Evolutionary conservation across 2,888 invertebrate species (phyloP).

Genomic region (Dione juno): DNA sequence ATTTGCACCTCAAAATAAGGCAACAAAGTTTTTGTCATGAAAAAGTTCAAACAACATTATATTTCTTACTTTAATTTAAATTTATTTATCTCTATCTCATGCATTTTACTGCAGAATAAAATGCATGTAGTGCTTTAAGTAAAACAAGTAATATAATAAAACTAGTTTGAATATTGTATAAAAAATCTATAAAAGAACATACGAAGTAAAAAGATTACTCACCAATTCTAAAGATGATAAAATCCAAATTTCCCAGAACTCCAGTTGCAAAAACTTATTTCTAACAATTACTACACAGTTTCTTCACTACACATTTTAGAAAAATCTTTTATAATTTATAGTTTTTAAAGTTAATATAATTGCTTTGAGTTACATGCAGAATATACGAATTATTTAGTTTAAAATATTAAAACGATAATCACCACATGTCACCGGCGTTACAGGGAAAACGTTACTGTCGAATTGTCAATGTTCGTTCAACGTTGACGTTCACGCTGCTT

Average conservation of each 20-base stretch:
- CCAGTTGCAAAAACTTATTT: slow-evolving; percentile 59
- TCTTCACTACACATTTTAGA: slow-evolving; percentile 59
- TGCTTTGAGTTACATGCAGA: slow-evolving; percentile 29
- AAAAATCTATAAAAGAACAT: slow-evolving; percentile 26
- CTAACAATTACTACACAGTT: slow-evolving; percentile 58
- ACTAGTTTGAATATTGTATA: slow-evolving; percentile 4
- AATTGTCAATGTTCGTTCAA: slow-evolving; percentile 14
- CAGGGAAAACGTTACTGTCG: slow-evolving; percentile 41
- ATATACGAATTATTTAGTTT: slow-evolving; percentile 37
- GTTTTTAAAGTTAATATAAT: slow-evolving; percentile 15
- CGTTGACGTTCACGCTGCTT: slow-evolving; percentile 26
- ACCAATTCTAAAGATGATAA: slow-evolving; percentile 70
- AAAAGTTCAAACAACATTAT: too few relatives aligned
- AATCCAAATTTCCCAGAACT: slow-evolving; percentile 78
- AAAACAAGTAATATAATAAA: slow-evolving; percentile 10
- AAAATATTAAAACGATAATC: slow-evolving; percentile 32
- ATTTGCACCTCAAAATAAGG: too few relatives aligned
- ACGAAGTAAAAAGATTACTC: slow-evolving; percentile 60
- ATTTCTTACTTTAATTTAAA: slow-evolving; percentile 5
- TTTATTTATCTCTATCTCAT: neutral
- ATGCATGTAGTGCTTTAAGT: neutral
- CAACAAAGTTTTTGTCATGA: too few relatives aligned
- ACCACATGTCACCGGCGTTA: slow-evolving; percentile 37
- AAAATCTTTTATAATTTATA: slow-evolving; percentile 21
- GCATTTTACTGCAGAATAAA: neutral